phyloP scores from a whole-genome alignment of 2,888 invertebrate genomes.

The Leucania comma region DNA sequence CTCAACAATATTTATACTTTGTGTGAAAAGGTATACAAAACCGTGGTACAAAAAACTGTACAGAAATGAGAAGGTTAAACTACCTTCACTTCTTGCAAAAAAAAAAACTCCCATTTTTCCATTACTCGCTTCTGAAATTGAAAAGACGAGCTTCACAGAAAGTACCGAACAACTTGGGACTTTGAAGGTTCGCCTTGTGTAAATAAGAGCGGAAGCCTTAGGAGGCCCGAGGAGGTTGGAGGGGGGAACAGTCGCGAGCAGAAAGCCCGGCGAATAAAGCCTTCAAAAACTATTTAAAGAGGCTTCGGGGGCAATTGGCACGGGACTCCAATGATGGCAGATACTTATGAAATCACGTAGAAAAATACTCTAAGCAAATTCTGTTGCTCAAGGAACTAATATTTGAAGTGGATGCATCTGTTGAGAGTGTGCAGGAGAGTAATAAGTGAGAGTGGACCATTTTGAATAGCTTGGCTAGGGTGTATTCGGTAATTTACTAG shows the following conservation, averaged over 20 bases:
- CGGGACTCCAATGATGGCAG: conserved; percentile 67
- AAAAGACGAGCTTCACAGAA: conserved; percentile 71
- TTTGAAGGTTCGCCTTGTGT: conserved; percentile 82
- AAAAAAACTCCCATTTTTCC: conserved; percentile 60
- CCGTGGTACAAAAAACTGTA: conserved; percentile 16
- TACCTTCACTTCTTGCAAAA: conserved; percentile 30
- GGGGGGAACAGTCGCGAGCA: conserved; percentile 74
- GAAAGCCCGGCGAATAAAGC: conserved; percentile 76
- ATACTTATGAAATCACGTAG: conserved; percentile 33
- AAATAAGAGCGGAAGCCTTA: conserved; percentile 81
- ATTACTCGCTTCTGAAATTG: conserved; percentile 69
- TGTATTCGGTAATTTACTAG: conserved; percentile 34
- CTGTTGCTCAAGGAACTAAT: conserved; percentile 16
- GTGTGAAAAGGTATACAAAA: conserved; percentile 1
- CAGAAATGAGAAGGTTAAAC: conserved; percentile 27
- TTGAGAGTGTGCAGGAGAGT: conserved; percentile 35
- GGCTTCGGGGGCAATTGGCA: conserved; percentile 82
- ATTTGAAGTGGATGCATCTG: conserved; percentile 41
- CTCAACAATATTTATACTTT: background rate
- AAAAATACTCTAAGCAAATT: conserved; percentile 26
- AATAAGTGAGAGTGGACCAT: conserved; percentile 47
- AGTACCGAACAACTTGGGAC: conserved; percentile 79
- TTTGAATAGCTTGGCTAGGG: conserved; percentile 42
- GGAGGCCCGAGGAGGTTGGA: conserved; percentile 60
- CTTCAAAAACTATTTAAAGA: conserved; percentile 87